Base-by-base conservation (phyloP, 2,888 invertebrate genomes). In the Orthosia cruda region DNA sequence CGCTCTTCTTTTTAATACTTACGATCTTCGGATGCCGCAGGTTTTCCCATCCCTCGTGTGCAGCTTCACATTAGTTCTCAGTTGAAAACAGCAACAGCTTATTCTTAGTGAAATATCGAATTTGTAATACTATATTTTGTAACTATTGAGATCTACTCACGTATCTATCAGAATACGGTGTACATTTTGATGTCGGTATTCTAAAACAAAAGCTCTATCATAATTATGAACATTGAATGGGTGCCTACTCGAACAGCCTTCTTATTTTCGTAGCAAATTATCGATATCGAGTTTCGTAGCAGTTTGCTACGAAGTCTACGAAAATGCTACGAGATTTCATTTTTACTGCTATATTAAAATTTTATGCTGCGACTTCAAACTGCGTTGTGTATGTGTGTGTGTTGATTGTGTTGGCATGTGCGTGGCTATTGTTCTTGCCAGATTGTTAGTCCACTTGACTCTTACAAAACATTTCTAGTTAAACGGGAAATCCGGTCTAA, bases 401-500 rank as follows among this genome's bases (percentile, higher is more conserved):
- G 7, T 64, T 61, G 45, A 2, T 47, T 20, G 12, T 11, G 49
- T 64, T 64, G 57, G 54, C 4, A 49, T 77, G 32, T 69, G 64
- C 68, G 32, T 83, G 71, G 74, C 16, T 47, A 52, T 32, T 70
- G 54, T 66, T 71, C 54, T 71, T 63, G 71, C 61, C 59, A 69
- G 80, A 78, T 78, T 71, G 40, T 55, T 59, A 74, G 47, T 74
- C 74, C 84, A 89, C 64, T 70, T 73, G 40, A 63, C 67, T 85
- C 77, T 82, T 76, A 75, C 62, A 63, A 70, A 75, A 71, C 66
- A 74, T 74, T 73, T 47, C 47, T 58, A 67, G 61, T 72, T 81
- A 76, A 87, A 77, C 62, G 72, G 79, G 77, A 85, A 83, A 87
- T 88, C 87, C 83, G 78, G 67, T 52, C 54, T 45, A 76, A 87